These are phyloP conservation scores for Diphyllodes magnificus DNA, from an alignment of 2,113 vertebrate genomes.

Conservation along the genomic window DNA sequence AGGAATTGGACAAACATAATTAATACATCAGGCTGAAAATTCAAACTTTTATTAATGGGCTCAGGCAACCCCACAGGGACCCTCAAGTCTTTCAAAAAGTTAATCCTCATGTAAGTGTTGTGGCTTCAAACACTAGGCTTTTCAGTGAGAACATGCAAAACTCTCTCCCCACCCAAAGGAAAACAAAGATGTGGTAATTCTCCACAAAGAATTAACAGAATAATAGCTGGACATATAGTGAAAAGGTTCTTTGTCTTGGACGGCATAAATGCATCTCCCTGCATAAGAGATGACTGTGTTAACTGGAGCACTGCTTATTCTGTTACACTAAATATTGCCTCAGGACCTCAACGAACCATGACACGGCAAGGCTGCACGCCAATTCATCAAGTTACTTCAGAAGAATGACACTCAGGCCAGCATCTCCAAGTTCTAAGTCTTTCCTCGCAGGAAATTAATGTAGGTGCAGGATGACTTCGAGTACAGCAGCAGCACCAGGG, in stretches of 20 bases:
- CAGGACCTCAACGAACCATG: background rate
- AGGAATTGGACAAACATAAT: background rate
- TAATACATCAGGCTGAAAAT: background rate
- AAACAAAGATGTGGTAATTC: background rate
- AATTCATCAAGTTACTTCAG: background rate
- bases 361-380: background rate
- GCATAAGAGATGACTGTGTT: background rate
- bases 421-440: background rate
- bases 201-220: background rate
- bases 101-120: background rate
- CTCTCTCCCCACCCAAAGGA: background rate
- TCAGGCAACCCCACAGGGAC: background rate
- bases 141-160: background rate
- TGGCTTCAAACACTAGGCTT: background rate
- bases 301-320: conserved; percentile 33
- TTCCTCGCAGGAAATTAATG: background rate
- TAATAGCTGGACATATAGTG: background rate
- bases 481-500: background rate
- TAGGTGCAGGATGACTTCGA: background rate
- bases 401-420: background rate
- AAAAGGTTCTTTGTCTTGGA: conserved; percentile 23
- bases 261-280: background rate
- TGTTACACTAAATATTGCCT: conserved; percentile 18
- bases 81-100: background rate
- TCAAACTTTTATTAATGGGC: background rate